Conservation (phyloP, 1,140 invertebrate genomes). For the Rhyzopertha dominica region DNA sequence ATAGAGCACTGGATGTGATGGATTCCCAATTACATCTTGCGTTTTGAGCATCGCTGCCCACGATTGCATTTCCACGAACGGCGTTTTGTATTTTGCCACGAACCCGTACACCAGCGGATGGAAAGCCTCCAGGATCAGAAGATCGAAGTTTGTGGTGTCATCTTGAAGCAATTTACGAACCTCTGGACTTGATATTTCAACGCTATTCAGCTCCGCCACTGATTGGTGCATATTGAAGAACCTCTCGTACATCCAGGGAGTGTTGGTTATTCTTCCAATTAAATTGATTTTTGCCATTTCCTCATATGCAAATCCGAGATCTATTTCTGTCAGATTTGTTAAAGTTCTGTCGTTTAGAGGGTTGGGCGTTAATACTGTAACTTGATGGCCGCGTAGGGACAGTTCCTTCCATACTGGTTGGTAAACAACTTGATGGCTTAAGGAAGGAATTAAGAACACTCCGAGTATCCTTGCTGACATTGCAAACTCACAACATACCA, state of each 20-base stretch:
- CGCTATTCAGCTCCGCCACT: no score
- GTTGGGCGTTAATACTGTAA: slow-evolving; percentile 40
- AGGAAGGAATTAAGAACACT: no score
- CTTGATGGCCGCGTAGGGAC: slow-evolving; percentile 39
- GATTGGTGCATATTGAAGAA: no score
- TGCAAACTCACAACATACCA: no score
- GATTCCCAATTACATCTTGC: slow-evolving; percentile 39
- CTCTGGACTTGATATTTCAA: slow-evolving; percentile 13
- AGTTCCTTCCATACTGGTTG: no score
- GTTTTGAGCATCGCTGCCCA: slow-evolving; percentile 14
- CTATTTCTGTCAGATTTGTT: slow-evolving; percentile 37
- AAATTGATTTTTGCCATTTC: no score
- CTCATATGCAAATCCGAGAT: no score
- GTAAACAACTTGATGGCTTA: no score
- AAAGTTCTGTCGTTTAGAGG: slow-evolving; percentile 34
- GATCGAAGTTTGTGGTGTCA: slow-evolving; percentile 11
- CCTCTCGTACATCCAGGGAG: no score
- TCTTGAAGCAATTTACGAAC: slow-evolving; percentile 17
- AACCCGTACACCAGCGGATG: slow-evolving; percentile 8
- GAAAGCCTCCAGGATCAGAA: slow-evolving; percentile 17
- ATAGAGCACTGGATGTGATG: slow-evolving; percentile 44
- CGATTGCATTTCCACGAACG: slow-evolving; percentile 27
- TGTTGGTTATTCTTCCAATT: no score
- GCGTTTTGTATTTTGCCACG: slow-evolving; percentile 17
- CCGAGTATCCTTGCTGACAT: no score